Evolutionary conservation across 2,113 vertebrate species (phyloP).

Genomic region (Clinocottus analis): DNA sequence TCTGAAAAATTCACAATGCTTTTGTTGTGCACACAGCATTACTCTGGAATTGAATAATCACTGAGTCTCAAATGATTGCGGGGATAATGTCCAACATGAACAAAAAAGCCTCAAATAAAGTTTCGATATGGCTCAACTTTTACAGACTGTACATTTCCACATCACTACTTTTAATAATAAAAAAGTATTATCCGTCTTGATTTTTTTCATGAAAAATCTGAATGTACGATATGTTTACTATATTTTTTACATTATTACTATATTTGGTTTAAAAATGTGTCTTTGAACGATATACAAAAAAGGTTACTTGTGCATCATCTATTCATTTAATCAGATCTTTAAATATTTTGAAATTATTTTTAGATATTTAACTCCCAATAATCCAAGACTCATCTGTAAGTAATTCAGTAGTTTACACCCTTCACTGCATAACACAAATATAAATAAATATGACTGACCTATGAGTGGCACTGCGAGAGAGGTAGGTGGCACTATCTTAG

Average conservation of each 20-base stretch:
- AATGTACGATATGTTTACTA: background rate
- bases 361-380: background rate
- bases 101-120: background rate
- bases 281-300: background rate
- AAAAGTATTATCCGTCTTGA: background rate
- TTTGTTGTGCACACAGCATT: too few species aligned
- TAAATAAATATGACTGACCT: slow-evolving; percentile 62
- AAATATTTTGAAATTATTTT: background rate
- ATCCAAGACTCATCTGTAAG: background rate
- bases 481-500: slow-evolving; percentile 87
- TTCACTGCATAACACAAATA: background rate
- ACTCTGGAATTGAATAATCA: background rate
- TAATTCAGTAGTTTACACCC: background rate
- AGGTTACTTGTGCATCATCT: background rate
- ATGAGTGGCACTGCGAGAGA: slow-evolving; percentile 87
- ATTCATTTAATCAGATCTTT: background rate
- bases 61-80: background rate
- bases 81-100: background rate
- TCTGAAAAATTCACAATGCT: too few species aligned
- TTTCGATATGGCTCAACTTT: background rate
- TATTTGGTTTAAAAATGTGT: background rate
- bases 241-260: background rate
- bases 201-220: background rate
- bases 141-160: background rate
- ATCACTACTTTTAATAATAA: background rate